Evolutionary conservation across 2,797 vertebrate species (phyloP).

Genomic region (Ctenopoma kingsleyae): DNA sequence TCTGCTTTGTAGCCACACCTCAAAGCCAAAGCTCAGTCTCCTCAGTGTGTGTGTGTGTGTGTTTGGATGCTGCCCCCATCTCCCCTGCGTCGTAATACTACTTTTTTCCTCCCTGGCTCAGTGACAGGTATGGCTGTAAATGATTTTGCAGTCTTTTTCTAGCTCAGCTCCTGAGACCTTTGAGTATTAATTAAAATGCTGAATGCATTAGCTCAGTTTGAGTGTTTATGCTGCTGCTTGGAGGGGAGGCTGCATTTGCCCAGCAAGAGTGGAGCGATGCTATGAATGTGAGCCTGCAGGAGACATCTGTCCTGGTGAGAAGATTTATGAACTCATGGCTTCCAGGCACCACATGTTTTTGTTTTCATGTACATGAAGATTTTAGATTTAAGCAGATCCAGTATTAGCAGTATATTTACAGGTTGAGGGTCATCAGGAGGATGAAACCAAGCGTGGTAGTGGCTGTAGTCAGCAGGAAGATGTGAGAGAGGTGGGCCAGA

Average conservation of each 20-base stretch:
- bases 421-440: conserved; percentile 46
- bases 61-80: conserved; percentile 1
- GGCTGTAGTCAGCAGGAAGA: conserved; percentile 61
- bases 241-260: conserved; percentile 42
- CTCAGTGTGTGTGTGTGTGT: conserved; percentile 9
- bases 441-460: conserved; percentile 54
- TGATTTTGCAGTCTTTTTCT: conserved; percentile 46
- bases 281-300: conserved; percentile 34
- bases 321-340: conserved; percentile 45
- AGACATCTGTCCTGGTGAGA: conserved; percentile 42
- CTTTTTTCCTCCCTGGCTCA: conserved; percentile 32
- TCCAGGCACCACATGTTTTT: conserved; percentile 14
- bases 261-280: conserved; percentile 42
- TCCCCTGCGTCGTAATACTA: background rate
- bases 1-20: conserved; percentile 40
- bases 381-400: conserved; percentile 33
- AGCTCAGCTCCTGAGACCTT: conserved; percentile 57
- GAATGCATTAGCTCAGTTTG: conserved; percentile 52
- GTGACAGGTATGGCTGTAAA: conserved; percentile 54
- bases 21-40: conserved; percentile 23
- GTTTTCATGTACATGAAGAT: conserved; percentile 25
- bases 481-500: conserved; percentile 46
- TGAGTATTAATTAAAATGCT: conserved; percentile 71
- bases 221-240: conserved; percentile 58
- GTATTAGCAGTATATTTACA: conserved; percentile 47